phyloP scores from a whole-genome alignment of 2,113 vertebrate genomes.

The Verasper variegatus region DNA sequence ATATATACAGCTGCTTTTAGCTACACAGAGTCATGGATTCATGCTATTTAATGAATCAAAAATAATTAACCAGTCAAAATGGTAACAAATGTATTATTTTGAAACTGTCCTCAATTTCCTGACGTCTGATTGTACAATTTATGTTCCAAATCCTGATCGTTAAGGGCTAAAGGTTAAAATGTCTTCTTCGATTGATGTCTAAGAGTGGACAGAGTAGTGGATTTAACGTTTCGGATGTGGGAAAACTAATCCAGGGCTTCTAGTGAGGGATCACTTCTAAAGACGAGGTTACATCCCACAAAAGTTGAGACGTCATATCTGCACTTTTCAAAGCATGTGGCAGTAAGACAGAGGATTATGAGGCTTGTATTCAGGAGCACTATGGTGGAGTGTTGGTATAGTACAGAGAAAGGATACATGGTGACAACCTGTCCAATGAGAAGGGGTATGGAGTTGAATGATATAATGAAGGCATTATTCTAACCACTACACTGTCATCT shows the following conservation, averaged over 20 bases:
- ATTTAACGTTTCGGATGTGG: constrained; percentile 11
- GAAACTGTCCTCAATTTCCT: not conserved
- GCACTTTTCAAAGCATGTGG: constrained; percentile 4
- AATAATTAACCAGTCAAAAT: not conserved
- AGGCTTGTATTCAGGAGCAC: not conserved
- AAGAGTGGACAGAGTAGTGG: not conserved
- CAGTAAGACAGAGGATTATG: constrained; percentile 9
- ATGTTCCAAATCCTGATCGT: not conserved
- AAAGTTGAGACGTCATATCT: not conserved
- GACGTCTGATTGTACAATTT: not conserved
- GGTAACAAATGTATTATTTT: not conserved
- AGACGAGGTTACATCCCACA: not conserved
- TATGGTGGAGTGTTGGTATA: not conserved
- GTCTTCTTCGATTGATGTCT: not conserved
- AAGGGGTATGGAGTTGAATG: not conserved
- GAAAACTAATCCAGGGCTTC: constrained; percentile 25
- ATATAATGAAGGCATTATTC: not conserved
- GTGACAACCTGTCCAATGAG: not conserved
- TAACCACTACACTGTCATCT: constrained; percentile 36
- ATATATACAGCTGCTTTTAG: constrained; percentile 7
- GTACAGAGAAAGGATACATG: not conserved
- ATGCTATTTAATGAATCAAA: constrained; percentile 3
- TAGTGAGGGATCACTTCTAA: constrained; percentile 9
- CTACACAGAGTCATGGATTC: not conserved
- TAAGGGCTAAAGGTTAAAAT: not conserved